Evolutionary conservation across 2,888 invertebrate genomes (phyloP).

Genomic region (Teleiodes luculella): DNA sequence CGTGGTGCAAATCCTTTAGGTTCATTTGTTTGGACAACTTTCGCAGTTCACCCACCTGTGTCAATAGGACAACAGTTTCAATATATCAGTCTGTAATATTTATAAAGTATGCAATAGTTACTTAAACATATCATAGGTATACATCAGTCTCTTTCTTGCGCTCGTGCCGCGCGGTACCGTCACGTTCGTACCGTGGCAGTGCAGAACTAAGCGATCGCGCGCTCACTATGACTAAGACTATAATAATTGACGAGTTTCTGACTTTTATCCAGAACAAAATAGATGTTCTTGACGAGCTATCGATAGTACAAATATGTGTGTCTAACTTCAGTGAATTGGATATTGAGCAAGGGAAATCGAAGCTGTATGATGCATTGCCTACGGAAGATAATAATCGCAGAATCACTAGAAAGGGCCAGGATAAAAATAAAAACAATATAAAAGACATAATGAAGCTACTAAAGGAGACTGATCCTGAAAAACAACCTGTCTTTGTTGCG

Average conservation of each 20-base stretch:
- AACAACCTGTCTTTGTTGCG: constrained; percentile 20
- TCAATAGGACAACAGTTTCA: too few relatives aligned
- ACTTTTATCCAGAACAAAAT: background rate
- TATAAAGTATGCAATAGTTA: too few relatives aligned
- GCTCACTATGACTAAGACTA: too few relatives aligned
- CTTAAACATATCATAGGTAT: too few relatives aligned
- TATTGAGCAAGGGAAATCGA: background rate
- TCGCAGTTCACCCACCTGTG: too few relatives aligned
- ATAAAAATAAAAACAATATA: constrained; percentile 11
- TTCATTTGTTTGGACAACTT: too few relatives aligned
- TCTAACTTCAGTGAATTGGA: background rate
- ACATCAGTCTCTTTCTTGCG: too few relatives aligned
- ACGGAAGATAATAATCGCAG: background rate
- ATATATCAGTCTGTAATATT: too few relatives aligned
- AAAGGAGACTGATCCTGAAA: constrained; percentile 19
- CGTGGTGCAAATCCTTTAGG: too few relatives aligned
- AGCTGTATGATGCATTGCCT: background rate
- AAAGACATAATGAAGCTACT: constrained; percentile 17
- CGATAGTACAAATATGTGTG: background rate
- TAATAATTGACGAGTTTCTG: constrained; percentile 4
- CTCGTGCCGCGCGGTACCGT: too few relatives aligned
- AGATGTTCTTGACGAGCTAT: background rate
- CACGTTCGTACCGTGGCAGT: too few relatives aligned
- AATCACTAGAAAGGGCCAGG: constrained; percentile 12
- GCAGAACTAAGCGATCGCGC: background rate